A percentile compares a stretch with the other conserved stretches of the same genome.
phyloP scores from a whole-genome alignment of 1,140 invertebrate species.

The Lutraria rhynchaena region DNA sequence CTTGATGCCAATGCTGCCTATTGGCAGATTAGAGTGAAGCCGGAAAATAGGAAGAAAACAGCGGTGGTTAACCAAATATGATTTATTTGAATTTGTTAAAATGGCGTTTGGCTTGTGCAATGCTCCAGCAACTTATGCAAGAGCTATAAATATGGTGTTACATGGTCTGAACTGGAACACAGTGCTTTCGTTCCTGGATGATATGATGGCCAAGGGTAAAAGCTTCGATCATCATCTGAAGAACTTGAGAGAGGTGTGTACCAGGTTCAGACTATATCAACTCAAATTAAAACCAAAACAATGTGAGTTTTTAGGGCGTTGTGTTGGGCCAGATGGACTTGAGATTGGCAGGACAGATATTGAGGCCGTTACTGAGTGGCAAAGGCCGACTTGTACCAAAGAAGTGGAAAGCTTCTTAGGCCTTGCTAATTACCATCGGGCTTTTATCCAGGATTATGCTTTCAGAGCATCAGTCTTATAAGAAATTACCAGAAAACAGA shows the following conservation, averaged over 20 bases:
- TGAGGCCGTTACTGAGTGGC: background rate
- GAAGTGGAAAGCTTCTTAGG: conserved; percentile 11
- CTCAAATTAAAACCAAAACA: conserved; percentile 28
- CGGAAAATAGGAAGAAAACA: conserved; percentile 14
- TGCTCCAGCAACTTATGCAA: conserved; percentile 14
- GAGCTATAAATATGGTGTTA: conserved; percentile 1
- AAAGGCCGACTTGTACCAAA: background rate
- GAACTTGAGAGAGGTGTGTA: background rate
- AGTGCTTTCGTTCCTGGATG: background rate
- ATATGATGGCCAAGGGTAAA: conserved; percentile 11
- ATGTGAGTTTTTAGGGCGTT: conserved; percentile 27
- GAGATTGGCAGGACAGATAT: background rate
- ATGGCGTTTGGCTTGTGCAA: conserved; percentile 15
- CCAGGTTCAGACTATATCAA: conserved; percentile 20
- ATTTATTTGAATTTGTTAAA: background rate
- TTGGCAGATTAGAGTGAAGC: conserved; percentile 3
- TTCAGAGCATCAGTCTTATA: background rate
- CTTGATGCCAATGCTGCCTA: conserved; percentile 42
- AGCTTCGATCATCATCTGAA: background rate
- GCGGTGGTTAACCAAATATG: conserved; percentile 32
- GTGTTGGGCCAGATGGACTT: background rate
- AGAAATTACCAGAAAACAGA: conserved; percentile 7
- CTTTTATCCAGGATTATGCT: conserved; percentile 21
- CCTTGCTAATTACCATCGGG: conserved; percentile 14
- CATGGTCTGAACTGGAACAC: conserved; percentile 26